These are phyloP conservation scores for Perognathus longimembris DNA, from an alignment of 2,113 vertebrate species.

Conservation along the genomic window DNA sequence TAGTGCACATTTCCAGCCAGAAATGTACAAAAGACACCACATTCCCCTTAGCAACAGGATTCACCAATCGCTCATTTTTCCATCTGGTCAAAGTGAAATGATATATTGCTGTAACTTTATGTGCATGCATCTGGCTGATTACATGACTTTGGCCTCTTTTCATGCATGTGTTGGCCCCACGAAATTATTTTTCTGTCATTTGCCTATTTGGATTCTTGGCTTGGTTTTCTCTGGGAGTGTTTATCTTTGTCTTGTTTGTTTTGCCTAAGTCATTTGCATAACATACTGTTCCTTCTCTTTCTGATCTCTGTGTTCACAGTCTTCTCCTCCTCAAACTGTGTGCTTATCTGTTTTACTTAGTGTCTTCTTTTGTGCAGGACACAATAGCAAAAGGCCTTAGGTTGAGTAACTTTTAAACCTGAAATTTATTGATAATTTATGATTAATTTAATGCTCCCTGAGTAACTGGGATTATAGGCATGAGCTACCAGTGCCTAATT, in stretches of 20 bases:
- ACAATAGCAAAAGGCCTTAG: background rate
- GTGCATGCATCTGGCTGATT: background rate
- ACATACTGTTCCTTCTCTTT: background rate
- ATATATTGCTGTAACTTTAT: background rate
- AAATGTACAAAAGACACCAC: background rate
- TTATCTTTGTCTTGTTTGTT: background rate
- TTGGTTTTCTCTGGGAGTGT: background rate
- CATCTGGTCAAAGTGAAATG: background rate
- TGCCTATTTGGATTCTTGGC: background rate
- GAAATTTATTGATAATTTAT: background rate
- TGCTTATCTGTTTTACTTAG: background rate
- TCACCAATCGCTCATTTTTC: background rate
- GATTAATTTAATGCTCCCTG: too few species aligned
- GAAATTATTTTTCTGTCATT: background rate
- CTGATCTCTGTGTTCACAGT: background rate
- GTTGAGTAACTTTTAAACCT: background rate
- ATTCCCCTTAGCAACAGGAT: background rate
- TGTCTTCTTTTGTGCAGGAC: background rate
- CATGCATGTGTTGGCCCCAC: background rate
- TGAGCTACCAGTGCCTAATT: too few species aligned
- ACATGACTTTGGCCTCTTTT: background rate
- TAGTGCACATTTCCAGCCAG: conserved; percentile 21
- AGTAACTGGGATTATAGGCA: too few species aligned
- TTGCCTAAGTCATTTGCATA: background rate
- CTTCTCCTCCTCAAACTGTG: background rate